phyloP scores from a whole-genome alignment of 1,140 invertebrate species.

The Eciton burchellii region DNA sequence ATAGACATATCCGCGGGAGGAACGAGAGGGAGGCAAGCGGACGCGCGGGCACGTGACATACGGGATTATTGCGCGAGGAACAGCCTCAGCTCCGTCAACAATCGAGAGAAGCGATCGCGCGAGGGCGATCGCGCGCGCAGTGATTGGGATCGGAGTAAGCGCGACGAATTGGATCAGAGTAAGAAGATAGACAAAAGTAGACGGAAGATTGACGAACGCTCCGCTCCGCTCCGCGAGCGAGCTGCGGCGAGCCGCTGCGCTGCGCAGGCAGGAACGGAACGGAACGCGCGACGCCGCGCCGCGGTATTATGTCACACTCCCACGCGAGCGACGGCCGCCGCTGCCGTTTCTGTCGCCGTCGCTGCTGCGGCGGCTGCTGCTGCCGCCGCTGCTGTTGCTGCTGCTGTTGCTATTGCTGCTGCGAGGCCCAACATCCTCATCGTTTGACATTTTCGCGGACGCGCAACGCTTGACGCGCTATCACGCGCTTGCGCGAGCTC shows the following conservation, averaged over 20 bases:
- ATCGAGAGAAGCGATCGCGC: neutral
- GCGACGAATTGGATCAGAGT: neutral
- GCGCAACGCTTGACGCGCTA: constrained; percentile 47
- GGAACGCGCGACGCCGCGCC: no score
- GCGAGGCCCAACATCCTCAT: constrained; percentile 67
- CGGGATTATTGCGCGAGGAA: neutral
- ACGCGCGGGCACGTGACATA: constrained; percentile 10
- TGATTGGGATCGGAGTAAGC: neutral
- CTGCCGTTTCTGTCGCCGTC: constrained; percentile 42
- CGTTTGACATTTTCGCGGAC: constrained; percentile 78
- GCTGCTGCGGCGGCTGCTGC: constrained; percentile 53
- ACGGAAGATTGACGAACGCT: constrained; percentile 10
- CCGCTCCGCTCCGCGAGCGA: neutral
- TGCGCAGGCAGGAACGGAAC: constrained; percentile 39
- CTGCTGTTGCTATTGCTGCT: constrained; percentile 40
- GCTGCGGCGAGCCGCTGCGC: no score
- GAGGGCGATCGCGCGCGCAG: no score
- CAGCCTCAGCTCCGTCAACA: neutral
- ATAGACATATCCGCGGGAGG: no score
- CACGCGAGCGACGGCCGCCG: constrained; percentile 78
- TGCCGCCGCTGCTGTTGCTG: constrained; percentile 47
- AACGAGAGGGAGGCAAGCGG: neutral
- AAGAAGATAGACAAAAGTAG: neutral
- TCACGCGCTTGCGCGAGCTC: constrained; percentile 1
- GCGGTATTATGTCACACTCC: constrained; percentile 80